Evolutionary conservation across 1,140 invertebrate species (phyloP).

Genomic region (Heliconius melpomene): DNA sequence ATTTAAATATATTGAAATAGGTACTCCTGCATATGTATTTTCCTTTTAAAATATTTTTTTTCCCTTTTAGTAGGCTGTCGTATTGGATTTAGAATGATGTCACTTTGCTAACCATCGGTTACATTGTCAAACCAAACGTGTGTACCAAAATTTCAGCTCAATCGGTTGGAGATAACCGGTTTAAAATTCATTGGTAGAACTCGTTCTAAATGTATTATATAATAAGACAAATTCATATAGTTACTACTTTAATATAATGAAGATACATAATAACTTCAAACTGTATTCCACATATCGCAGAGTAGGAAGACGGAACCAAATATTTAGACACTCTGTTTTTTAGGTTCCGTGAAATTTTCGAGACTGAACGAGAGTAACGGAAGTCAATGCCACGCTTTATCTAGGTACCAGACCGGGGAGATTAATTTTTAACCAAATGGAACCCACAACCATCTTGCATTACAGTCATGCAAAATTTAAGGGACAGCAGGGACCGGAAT

Average conservation of each 20-base stretch:
- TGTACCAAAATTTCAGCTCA: neutral
- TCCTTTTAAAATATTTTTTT: neutral
- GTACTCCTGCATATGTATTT: neutral
- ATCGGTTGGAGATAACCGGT: neutral
- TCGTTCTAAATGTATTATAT: neutral
- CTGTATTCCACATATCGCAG: neutral
- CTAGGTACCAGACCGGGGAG: too few species aligned
- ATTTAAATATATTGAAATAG: too few species aligned
- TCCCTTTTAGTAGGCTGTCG: neutral
- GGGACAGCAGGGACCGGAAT: too few species aligned
- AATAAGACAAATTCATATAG: neutral
- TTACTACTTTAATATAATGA: too few species aligned
- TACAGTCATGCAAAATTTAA: too few species aligned
- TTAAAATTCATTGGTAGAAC: neutral
- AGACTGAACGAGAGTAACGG: too few species aligned
- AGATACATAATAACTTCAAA: neutral
- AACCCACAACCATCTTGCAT: too few species aligned
- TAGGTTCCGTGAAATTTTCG: neutral
- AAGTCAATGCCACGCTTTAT: too few species aligned
- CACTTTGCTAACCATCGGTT: neutral
- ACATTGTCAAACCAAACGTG: constrained; percentile 3
- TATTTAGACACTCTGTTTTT: neutral
- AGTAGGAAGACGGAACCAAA: neutral
- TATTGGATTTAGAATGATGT: neutral
- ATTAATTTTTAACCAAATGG: too few species aligned